Evolutionary conservation across 2,113 vertebrate species (phyloP).

Genomic region (Proteles cristata): DNA sequence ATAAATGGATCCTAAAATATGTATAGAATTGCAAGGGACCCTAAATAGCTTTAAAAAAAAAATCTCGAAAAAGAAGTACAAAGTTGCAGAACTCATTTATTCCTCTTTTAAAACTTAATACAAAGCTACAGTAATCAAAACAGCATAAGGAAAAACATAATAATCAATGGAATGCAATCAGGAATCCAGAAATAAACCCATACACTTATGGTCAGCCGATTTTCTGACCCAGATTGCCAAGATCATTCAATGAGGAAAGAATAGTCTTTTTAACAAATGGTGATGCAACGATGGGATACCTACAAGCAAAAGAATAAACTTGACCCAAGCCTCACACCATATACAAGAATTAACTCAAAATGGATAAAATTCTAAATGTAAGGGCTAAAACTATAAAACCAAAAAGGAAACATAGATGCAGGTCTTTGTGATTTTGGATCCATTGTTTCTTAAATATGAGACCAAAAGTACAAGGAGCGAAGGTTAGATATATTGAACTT

Average conservation of each 20-base stretch:
- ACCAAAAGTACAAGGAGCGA: not conserved
- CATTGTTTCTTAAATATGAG: not conserved
- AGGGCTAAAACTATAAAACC: not conserved
- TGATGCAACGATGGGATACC: not conserved
- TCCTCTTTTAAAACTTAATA: not conserved
- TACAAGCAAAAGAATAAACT: not conserved
- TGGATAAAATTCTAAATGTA: not conserved
- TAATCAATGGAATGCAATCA: not conserved
- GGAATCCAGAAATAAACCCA: slow-evolving; percentile 16
- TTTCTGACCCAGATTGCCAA: not conserved
- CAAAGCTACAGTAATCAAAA: not conserved
- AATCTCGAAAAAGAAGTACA: not conserved
- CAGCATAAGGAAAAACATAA: not conserved
- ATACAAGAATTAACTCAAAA: not conserved
- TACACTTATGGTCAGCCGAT: not conserved
- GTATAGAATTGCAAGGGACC: not conserved
- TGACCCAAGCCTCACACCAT: not conserved
- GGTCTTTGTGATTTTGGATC: not conserved
- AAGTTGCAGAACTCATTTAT: not conserved
- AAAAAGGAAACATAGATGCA: not conserved
- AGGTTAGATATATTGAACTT: not conserved
- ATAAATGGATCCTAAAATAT: not conserved
- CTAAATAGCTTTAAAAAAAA: not conserved
- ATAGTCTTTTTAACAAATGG: not conserved
- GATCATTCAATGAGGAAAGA: not conserved